Evolutionary conservation across 2,797 vertebrate species (phyloP).

Genomic region (Enteromius unitaeniatus): DNA sequence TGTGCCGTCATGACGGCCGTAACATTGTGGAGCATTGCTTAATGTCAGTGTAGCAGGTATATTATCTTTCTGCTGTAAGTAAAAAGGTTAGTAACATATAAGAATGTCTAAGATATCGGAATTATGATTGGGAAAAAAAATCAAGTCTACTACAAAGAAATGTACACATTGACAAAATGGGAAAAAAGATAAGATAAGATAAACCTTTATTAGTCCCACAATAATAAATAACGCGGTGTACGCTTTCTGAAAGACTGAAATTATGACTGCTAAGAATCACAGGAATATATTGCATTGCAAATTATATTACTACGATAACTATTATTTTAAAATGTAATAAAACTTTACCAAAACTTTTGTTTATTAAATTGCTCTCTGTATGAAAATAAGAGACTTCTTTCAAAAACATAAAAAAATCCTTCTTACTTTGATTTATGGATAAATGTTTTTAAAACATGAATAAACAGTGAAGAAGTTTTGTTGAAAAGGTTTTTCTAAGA

Average conservation of each 20-base stretch:
- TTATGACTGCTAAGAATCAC: neutral
- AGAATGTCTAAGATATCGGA: neutral
- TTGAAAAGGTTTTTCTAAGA: neutral
- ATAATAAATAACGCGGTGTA: no score
- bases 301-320: neutral
- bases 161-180: neutral
- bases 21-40: conserved; percentile 14
- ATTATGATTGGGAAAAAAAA: neutral
- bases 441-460: neutral
- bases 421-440: neutral
- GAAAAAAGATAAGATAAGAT: no score
- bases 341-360: neutral
- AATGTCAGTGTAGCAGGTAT: neutral
- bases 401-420: neutral
- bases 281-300: neutral
- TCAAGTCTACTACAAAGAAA: neutral
- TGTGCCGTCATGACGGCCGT: conserved; percentile 28
- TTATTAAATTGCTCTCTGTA: no score
- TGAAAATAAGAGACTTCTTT: neutral
- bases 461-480: neutral
- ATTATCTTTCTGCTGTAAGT: conserved; percentile 43
- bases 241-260: neutral
- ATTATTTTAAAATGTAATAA: neutral
- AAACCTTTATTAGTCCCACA: no score
- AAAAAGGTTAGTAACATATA: neutral